A percentile compares a stretch with the other conserved stretches of the same genome.
phyloP scores from a whole-genome alignment of 2,113 vertebrate species.

The Rhipidura dahli region DNA sequence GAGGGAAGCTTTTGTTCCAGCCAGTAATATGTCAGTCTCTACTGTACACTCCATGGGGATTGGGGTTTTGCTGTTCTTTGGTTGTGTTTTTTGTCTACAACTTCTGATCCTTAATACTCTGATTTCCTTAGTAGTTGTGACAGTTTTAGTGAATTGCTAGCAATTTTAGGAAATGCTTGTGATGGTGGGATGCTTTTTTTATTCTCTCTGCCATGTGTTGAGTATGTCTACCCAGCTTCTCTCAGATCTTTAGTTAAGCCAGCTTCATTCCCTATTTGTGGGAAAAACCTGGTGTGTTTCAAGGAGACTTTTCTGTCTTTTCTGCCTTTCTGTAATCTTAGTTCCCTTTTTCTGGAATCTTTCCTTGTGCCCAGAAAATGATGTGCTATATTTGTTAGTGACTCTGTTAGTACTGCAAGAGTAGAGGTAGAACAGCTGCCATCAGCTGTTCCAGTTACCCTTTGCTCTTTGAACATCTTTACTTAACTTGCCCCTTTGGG shows the following conservation, averaged over 20 bases:
- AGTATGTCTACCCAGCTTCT: neutral
- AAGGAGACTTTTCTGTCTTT: neutral
- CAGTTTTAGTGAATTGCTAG: neutral
- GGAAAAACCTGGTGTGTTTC: neutral
- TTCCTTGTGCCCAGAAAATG: neutral
- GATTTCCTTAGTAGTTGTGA: neutral
- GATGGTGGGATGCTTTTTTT: neutral
- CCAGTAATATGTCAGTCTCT: neutral
- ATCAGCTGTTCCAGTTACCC: neutral
- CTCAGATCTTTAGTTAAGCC: neutral
- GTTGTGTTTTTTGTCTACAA: neutral
- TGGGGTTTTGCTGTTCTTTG: neutral
- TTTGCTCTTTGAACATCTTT: neutral
- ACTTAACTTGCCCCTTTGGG: neutral
- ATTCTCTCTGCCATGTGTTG: neutral
- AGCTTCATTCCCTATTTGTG: neutral
- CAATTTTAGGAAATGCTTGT: neutral
- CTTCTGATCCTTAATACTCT: neutral
- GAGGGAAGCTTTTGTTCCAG: neutral
- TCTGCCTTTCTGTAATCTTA: neutral
- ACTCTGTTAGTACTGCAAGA: neutral
- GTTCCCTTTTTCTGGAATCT: neutral
- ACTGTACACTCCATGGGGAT: neutral
- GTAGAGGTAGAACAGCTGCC: neutral
- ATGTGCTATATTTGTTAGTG: neutral